Base-by-base conservation (phyloP, 2,888 invertebrate species). In the Sinodicranocentrus sp. region DNA sequence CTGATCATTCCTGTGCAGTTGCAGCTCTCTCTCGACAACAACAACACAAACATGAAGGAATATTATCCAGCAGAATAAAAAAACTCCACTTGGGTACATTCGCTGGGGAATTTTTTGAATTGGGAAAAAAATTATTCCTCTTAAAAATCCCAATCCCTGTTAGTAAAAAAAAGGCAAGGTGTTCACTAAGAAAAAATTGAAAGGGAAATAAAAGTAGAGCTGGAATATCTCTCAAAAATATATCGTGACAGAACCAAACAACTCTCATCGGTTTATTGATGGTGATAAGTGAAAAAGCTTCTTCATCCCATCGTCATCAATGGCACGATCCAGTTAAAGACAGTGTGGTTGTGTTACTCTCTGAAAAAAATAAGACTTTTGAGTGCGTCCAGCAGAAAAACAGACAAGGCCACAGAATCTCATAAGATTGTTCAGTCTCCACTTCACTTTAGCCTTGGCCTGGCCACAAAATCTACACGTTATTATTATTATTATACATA, bases 311-410 rank as follows among this genome's bases (percentile, higher is more conserved):
- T 1, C 61, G 26, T 61, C 63, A 17, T 28, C 68, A 68, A 48
- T 68, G 25, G 68, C 68, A 68, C 78, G 70, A 78, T 78, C 78
- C 70, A 78, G 78, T 67, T 68, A 57, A 23, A 68, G n/a, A 26
- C 77, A 70, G 78, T 78, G 61, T 78, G 23, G 78, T 61, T 48
- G 48, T 44, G 61, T 39, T 43, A 23, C n/a, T 5, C n/a, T 5
- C 59, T 3, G 13, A 25, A 17, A 10, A 61, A 43, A 48, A 25
- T 48, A 17, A 3, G 48, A n/a, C 25, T 68, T 13, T 26, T 6
- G n/a, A 52, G 3, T n/a, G 23, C 19, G 67, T 43, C 43, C 43
- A 68, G 65, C 8, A 13, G 25, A 59, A 59, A 19, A 39, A 28
- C 39, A 33, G 2, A 68, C 68, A 68, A 68, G 68, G 68, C 68